These are phyloP conservation scores for Cephus nigrinus DNA, from an alignment of 2,888 invertebrate genomes.

Conservation along the genomic window DNA sequence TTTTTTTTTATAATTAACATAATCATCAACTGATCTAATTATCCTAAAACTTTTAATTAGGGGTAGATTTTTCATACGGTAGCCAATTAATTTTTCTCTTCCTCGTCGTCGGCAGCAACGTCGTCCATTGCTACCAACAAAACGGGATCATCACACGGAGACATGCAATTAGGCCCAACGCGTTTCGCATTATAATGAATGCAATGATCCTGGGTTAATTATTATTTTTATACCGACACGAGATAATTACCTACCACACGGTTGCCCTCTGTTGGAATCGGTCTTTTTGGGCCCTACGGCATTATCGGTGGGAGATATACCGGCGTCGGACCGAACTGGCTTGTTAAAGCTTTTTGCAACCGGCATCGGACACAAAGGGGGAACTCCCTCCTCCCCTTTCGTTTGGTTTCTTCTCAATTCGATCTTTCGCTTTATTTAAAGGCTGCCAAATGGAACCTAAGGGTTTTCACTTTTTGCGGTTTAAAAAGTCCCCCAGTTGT, in stretches of 20 bases:
- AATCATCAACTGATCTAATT: no score
- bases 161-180: conserved; percentile 37
- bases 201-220: conserved; percentile 57
- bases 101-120: no score
- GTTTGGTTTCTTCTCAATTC: neutral
- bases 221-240: conserved; percentile 55
- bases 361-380: neutral
- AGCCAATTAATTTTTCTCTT: no score
- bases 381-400: no score
- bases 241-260: conserved; percentile 54
- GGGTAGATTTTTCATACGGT: no score
- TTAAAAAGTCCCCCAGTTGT: conserved; percentile 16
- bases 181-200: conserved; percentile 51
- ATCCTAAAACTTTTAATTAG: no score
- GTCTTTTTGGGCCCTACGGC: neutral
- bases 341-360: conserved; percentile 53
- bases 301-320: conserved; percentile 10
- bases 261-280: conserved; percentile 4
- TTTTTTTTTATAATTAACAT: no score
- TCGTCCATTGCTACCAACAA: no score
- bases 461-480: conserved; percentile 57
- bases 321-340: conserved; percentile 33
- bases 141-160: conserved; percentile 9
- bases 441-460: conserved; percentile 10
- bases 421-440: conserved; percentile 4